Base-by-base conservation (phyloP, 1,140 invertebrate genomes). In the Ips typographus region DNA sequence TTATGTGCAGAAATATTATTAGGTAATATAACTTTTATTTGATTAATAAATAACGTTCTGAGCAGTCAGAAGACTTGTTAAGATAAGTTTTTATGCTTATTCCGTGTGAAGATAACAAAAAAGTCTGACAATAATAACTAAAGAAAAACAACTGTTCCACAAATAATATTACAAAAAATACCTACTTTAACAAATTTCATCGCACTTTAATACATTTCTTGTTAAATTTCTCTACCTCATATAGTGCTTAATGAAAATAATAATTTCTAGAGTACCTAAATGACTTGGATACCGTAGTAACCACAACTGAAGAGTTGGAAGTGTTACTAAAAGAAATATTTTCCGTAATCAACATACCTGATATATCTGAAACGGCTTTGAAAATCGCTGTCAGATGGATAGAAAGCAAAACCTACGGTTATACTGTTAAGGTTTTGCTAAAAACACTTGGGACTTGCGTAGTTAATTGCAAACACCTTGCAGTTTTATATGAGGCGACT, bases 301-400 rank as follows among this genome's bases (percentile, higher is more conserved):
- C 44, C 42, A 73, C 59, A 8, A 56, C 74, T 52, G 71, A 77
- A 39, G 78, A 79, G 69, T 71, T 77, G 49, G 73, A 73, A 37
- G 38, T 72, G 2, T 58, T 79, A 56, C 65, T 79, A 58, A 70
- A 60, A 55, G 77, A 79, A 71, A 58, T 77, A 22, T 38, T 77
- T 2, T 71, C 68, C 41, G 60, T 77, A 6, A 44, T 77, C 55
- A 79, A 79, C 65, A 74, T 78, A 44, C 64, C 44, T n/a, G 56
- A 72, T 51, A 71, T 80, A 42, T 73, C 59, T 7, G 43, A 70
- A 5, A 51, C 68, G n/a, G 59, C 60, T 42, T 42, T 75, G 7
- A 73, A 77, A 56, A 72, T 73, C 66, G 73, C 79, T 57, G 38
- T 70, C n/a, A 71, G 74, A 65, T 79, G 75, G 74, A 73, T 78